Evolutionary conservation across 1,140 invertebrate species (phyloP).

Genomic region (Tetraneura akinire): DNA sequence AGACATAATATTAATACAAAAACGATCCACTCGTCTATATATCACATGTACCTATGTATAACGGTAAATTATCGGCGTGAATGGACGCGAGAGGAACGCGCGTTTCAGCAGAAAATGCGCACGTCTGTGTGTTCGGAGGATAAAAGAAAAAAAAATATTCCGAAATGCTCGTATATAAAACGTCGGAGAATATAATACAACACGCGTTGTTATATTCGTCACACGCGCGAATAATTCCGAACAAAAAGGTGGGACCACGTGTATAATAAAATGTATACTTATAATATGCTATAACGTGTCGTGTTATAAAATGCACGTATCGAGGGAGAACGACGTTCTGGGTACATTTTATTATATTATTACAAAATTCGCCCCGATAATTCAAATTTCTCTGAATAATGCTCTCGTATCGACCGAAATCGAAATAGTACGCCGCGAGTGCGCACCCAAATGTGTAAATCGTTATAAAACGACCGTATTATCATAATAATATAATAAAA

Average conservation of each 20-base stretch:
- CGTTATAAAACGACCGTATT: no score
- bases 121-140: no score
- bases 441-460: no score
- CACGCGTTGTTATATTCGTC: neutral
- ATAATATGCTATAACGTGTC: neutral
- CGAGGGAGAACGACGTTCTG: neutral
- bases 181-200: neutral
- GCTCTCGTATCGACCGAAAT: neutral
- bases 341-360: no score
- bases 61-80: constrained; percentile 26
- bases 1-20: no score
- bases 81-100: neutral
- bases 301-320: neutral
- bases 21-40: neutral
- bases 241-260: constrained; percentile 1
- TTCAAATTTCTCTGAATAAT: constrained; percentile 26
- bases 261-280: neutral
- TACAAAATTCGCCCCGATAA: neutral
- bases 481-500: no score
- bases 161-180: neutral
- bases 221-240: constrained; percentile 41
- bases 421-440: no score
- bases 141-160: neutral
- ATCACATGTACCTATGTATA: no score
- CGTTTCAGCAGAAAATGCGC: neutral